Base-by-base conservation (phyloP, 35 echinoderm and acorn worm genomes). In the Lytechinus pictus region DNA sequence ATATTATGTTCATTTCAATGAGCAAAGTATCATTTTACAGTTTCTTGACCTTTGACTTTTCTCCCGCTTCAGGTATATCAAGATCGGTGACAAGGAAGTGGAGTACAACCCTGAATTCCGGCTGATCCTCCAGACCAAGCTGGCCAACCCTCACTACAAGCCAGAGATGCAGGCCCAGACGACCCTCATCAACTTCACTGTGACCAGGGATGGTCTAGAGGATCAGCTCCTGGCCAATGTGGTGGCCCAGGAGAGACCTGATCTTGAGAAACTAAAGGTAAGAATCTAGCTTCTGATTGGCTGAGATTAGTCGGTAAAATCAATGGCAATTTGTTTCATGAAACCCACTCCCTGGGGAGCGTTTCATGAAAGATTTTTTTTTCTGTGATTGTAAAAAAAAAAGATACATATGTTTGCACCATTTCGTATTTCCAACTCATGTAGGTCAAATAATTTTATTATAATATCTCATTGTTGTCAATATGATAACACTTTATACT, bases 161-260 rank as follows among this genome's bases (percentile, higher is more conserved):
- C 98, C 98, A 52, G 98, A 99, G 91, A 99, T 99, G 98, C 98
- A 99, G 96, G 98, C 98, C 86, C 98, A 99, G 95, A 99, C 98
- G 29, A 99, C 98, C 14, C 96, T 99, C 56, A 98, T 99, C 95
- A 99, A 99, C 95, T 99, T 99, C 97, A 99, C 98, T 94, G 98
- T 99, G 10, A 99, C 98, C 89, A 94, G 97, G 87, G 98, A 99
- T 86, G 98, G 98, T 88, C 86, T 99, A 55, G 98, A 99, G 91
- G 98, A 99, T 56, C 98, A 99, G 96, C 95, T 99, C 16, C 94
- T 99, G 95, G 98, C 98, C 28, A 97, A 97, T 89, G 98, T 99
- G 33, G 98, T 99, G 54, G 98, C 98, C 3, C 97, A 99, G 55
- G 98, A 99, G 95, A 94, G 98, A 92, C 98, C 98, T 71, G 98